A percentile compares a stretch with the other conserved stretches of the same genome.
Evolutionary conservation across 2,888 invertebrate genomes (phyloP).

Genomic region (Acleris sparsana): DNA sequence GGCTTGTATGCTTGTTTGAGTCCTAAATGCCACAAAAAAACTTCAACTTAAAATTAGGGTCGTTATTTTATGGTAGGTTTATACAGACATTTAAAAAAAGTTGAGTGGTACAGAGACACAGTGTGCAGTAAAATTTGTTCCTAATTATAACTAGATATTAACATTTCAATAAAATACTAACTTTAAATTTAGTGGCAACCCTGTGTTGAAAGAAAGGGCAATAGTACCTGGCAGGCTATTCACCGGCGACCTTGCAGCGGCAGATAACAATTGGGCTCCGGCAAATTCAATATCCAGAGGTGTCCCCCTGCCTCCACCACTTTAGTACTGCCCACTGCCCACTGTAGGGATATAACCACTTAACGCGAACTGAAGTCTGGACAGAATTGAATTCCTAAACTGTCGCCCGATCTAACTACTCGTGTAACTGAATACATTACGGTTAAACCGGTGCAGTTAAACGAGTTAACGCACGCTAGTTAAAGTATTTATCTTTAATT

Average conservation of each 20-base stretch:
- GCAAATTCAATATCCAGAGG: constrained; percentile 82
- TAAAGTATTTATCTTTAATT: neutral
- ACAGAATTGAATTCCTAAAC: constrained; percentile 74
- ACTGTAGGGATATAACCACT: constrained; percentile 78
- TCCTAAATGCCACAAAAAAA: too few relatives aligned
- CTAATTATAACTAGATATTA: too few relatives aligned
- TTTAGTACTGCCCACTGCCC: constrained; percentile 70
- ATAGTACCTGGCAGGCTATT: constrained; percentile 69
- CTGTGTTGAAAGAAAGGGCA: constrained; percentile 71
- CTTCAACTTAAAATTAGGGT: too few relatives aligned
- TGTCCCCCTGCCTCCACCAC: constrained; percentile 56
- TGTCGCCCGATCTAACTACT: constrained; percentile 57
- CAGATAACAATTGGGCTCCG: constrained; percentile 79
- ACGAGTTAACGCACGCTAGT: constrained; percentile 7
- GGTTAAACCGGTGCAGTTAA: constrained; percentile 14
- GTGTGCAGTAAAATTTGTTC: too few relatives aligned
- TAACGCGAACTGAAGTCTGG: constrained; percentile 78
- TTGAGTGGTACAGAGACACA: too few relatives aligned
- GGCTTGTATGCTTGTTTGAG: too few relatives aligned
- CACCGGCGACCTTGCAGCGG: constrained; percentile 75
- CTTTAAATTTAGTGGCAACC: constrained; percentile 47
- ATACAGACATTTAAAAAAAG: too few relatives aligned
- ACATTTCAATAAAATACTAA: neutral
- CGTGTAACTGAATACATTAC: constrained; percentile 44
- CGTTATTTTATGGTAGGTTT: too few relatives aligned